Evolutionary conservation across 2,113 vertebrate species (phyloP), one percentile per base, ranked within the genome.

Genomic region (Lynx canadensis): DNA sequence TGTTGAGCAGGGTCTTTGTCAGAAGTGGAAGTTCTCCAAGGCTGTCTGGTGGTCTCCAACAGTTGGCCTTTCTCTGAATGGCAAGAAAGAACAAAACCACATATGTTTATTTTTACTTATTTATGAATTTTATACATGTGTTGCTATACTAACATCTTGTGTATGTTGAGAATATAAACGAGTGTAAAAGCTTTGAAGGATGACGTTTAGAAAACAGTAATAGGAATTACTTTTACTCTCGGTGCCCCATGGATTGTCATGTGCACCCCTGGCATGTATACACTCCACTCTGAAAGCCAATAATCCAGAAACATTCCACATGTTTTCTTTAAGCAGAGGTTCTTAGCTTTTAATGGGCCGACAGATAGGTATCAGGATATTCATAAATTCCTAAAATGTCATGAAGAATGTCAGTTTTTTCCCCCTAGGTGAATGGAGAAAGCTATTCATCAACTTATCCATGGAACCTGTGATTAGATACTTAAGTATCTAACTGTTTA

Each of bases 391-490:
- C 78, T 48, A 41, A 68, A 82, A 90, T 87, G 31, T 90, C 74
- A 73, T 52, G 19, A 36, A 91, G 29, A 86, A 71, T 73, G 14
- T 83, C 78, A 8, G 31, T 76, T 89, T 85, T 5, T 19, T 52
- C 52, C 57, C 57, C 21, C 36, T 63, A 90, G 63, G 48, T 89
- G n/a, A 60, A 36, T 86, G 76, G 65, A 41, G 55, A 69, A 18
- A 92, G 25, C n/a, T 73, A n/a, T 89, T 80, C 65, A n/a, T 89
- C 66, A 92, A 25, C 52, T 94, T 94, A 93, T 63, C 71, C 31
- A 36, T 87, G 55, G 27, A 96, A 76, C 2, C 57, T 87, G 33
- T 25, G 52, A 91, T 19, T 91, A 21, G 29, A 23, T 66, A 87
- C 5, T 36, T 94, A 82, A 9, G 8, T 86, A 1, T 45, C 45